A percentile compares a stretch with the other conserved stretches of the same genome.
Conservation (phyloP, 1,140 invertebrate species). For the Drosophila mauritiana region DNA sequence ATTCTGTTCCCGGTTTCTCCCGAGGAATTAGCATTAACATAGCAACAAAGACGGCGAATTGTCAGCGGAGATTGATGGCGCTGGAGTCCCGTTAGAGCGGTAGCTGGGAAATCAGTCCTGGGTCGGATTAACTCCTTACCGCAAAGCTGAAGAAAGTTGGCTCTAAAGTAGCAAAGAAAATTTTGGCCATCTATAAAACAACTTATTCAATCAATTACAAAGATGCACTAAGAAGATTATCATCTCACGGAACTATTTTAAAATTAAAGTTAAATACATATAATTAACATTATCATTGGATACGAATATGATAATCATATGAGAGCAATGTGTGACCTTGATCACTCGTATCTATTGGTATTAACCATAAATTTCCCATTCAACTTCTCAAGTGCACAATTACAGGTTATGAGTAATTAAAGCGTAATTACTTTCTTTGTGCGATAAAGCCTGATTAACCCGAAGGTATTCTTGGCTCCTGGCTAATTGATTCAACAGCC, state of each 20-base stretch:
- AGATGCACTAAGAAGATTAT: not conserved
- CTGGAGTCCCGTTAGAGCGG: conserved; percentile 23
- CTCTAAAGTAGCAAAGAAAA: not conserved
- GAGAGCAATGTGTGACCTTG: not conserved
- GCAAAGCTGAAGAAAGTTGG: not conserved
- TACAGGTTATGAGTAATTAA: conserved; percentile 28
- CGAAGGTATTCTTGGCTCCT: conserved; percentile 48
- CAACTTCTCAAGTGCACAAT: not conserved
- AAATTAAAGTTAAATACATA: not conserved
- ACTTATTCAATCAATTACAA: rapidly evolving
- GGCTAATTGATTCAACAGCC: conserved; percentile 81
- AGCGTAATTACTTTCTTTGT: conserved; percentile 32
- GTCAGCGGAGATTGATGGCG: conserved; percentile 45
- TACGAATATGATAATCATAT: not conserved
- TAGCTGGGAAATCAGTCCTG: conserved; percentile 25
- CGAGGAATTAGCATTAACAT: conserved; percentile 49
- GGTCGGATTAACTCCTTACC: not conserved
- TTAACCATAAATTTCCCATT: not conserved
- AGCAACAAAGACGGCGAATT: conserved; percentile 43
- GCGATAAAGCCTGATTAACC: conserved; percentile 31
- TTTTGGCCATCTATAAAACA: not conserved
- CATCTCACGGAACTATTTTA: not conserved
- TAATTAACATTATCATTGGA: too few species aligned
- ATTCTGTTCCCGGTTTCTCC: conserved; percentile 38
- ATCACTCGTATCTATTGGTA: not conserved